Evolutionary conservation across 2,797 vertebrate species (phyloP), one percentile per base, ranked within the genome.

Genomic region (Merluccius polli): DNA sequence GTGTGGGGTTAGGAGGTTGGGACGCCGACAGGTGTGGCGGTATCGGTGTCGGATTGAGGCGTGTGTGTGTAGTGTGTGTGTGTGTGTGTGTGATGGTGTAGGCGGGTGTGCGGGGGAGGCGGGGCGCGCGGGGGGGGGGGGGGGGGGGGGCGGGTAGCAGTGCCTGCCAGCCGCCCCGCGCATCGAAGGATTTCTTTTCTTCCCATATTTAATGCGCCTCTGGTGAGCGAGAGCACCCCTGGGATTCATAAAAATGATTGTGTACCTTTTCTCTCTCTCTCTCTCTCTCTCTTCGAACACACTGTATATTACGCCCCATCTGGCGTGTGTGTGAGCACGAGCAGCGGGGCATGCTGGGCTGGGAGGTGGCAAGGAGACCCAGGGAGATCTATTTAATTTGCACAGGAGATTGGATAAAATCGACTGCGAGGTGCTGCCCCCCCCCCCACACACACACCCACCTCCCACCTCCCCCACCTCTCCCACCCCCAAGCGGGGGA

Each of bases 301-400:
- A 84, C 85, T 87, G 90, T 87, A 90, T 77, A 81, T 91, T 92
- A 93, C 91, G 89, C 87, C 93, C 93, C 93, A 92, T 90, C 91
- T 91, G 87, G 88, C 87, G 88, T 79, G 88, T 83, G 86, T 83
- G 80, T 77, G 86, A 87, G 84, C 76, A 75, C 75, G 77, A 87
- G 91, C 89, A 88, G 90, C 88, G 41, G 38, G 74, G 88, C 86
- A 88, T 73, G 86, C 80, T 38, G 83, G 85, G 4, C 88, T 79
- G 84, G 87, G 77, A 85, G 41, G 73, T 44, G 48, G 59, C 11
- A 35, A n/a, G 29, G 21, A 32, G 75, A 7, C 48, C 72, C 78
- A 77, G 88, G 81, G 87, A 79, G 77, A 79, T 80, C 81, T 88
- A 90, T 87, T 91, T 89, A 88, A 90, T 88, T 90, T 87, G 85